Conservation (phyloP, 2,113 vertebrate genomes). For the Notiomystis cincta region DNA sequence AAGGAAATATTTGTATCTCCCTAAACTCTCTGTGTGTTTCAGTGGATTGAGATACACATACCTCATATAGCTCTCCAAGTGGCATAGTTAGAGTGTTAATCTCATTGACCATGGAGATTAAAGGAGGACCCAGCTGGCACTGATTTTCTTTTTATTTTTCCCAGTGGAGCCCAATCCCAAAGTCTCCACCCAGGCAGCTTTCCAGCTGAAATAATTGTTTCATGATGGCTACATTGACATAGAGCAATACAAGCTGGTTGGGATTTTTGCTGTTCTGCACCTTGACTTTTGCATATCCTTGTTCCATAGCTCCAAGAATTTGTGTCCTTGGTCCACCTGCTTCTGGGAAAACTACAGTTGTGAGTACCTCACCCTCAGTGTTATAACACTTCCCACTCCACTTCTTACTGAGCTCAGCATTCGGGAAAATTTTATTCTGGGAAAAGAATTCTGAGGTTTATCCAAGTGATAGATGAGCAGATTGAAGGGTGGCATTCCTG, state of each 20-base stretch:
- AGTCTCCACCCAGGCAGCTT: not conserved
- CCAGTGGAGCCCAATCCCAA: not conserved
- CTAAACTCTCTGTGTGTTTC: not conserved
- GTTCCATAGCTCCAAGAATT: conserved; percentile 71
- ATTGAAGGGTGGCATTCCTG: not conserved
- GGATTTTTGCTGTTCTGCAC: not conserved
- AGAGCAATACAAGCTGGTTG: not conserved
- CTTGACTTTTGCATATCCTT: conserved; percentile 33
- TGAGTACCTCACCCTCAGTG: conserved; percentile 58
- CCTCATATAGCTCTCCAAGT: not conserved
- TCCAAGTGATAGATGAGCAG: not conserved
- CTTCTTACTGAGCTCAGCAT: not conserved
- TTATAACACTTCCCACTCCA: not conserved
- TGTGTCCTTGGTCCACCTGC: conserved; percentile 84
- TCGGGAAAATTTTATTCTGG: not conserved
- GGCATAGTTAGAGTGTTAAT: not conserved
- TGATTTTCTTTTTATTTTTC: not conserved
- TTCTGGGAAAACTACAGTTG: conserved; percentile 81
- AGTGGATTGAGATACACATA: not conserved
- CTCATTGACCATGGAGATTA: not conserved
- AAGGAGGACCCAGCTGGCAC: not conserved
- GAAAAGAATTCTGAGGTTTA: not conserved
- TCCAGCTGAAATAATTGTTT: not conserved
- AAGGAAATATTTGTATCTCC: not conserved
- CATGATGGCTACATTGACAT: not conserved